Percentiles rank a stretch among this genome's conserved stretches.
Evolutionary conservation across 2,113 vertebrate genomes (phyloP).

Genomic region (Paedocypris sp.): DNA sequence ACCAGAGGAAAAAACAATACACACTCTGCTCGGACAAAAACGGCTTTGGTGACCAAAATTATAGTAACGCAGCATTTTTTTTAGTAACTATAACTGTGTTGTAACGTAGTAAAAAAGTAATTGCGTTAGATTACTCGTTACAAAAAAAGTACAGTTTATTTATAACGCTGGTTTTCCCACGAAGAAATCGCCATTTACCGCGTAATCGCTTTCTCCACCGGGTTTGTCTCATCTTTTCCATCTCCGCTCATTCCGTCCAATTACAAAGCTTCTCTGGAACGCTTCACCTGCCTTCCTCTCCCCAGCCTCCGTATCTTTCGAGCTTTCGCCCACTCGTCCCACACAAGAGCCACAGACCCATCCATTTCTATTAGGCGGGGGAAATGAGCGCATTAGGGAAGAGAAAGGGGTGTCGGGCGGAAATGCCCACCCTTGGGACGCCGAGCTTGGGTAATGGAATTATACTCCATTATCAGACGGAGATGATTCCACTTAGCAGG

Average conservation of each 20-base stretch:
- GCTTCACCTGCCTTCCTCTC: not conserved
- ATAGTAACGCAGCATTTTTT: too few species aligned
- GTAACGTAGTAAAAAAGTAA: too few species aligned
- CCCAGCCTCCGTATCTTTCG: not conserved
- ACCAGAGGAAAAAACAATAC: too few species aligned
- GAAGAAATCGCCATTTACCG: not conserved
- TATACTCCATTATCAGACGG: conserved; percentile 40
- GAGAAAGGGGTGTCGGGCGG: conserved; percentile 24
- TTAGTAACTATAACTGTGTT: too few species aligned
- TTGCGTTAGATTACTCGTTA: too few species aligned
- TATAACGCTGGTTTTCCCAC: too few species aligned
- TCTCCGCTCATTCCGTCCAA: not conserved
- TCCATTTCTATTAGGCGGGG: conserved; percentile 38
- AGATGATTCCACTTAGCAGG: conserved; percentile 22
- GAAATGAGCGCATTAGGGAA: conserved; percentile 40
- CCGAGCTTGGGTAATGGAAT: conserved; percentile 37
- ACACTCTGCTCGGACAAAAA: too few species aligned
- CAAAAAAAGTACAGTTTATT: too few species aligned
- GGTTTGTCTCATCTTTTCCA: not conserved
- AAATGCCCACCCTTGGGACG: conserved; percentile 27
- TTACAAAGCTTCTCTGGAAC: not conserved
- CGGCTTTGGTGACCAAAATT: too few species aligned
- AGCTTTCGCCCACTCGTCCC: not conserved
- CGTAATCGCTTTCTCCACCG: not conserved
- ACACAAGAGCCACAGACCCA: conserved; percentile 24